Conservation (phyloP, 2,113 vertebrate species). For the Catharus fuscescens region DNA sequence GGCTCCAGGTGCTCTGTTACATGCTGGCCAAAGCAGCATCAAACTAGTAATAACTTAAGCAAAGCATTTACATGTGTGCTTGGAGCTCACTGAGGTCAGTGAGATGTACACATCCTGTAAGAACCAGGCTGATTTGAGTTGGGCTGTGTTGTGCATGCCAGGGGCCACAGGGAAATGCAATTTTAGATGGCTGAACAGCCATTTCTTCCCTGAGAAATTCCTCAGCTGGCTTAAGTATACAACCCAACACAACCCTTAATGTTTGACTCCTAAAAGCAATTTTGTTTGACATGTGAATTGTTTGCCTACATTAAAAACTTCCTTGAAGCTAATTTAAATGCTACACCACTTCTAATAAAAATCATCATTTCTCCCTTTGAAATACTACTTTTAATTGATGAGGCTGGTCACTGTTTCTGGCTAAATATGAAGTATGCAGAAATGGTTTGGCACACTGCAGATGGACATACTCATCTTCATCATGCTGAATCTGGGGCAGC, state of each 20-base stretch:
- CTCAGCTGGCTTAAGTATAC: background rate
- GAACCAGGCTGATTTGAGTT: background rate
- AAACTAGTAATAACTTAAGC: background rate
- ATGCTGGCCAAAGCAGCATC: background rate
- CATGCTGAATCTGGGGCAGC: slow-evolving; percentile 52
- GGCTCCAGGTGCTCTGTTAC: background rate
- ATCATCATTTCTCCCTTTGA: background rate
- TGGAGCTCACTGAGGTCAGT: background rate
- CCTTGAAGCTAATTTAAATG: background rate
- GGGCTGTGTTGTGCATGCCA: background rate
- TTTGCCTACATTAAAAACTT: background rate
- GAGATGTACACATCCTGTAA: background rate
- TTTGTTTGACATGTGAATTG: background rate
- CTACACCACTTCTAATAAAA: background rate
- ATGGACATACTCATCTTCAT: background rate
- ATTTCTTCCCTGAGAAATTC: background rate
- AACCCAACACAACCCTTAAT: background rate
- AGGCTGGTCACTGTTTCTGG: background rate
- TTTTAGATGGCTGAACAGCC: background rate
- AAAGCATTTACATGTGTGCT: background rate
- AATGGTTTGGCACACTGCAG: slow-evolving; percentile 30
- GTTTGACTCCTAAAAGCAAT: background rate
- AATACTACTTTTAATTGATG: background rate
- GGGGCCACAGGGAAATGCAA: background rate
- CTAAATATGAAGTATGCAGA: background rate